Evolutionary conservation across 1,140 invertebrate species (phyloP).

Genomic region (Drosophila mayri): DNA sequence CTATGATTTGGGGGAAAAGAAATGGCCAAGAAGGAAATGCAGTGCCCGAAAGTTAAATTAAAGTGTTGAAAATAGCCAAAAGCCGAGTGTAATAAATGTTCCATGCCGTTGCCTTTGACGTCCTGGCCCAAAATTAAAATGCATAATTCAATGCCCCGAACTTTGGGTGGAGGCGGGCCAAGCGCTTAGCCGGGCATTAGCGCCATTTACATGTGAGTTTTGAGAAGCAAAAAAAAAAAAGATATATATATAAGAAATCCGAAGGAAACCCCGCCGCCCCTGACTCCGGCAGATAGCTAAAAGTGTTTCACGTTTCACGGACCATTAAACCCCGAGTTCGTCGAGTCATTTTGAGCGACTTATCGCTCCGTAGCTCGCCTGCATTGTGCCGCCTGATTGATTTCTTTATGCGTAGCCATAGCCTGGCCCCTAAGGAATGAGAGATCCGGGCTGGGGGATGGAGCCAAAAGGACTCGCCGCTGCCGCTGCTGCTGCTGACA

Average conservation of each 20-base stretch:
- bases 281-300: constrained; percentile 62
- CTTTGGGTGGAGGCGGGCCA: background rate
- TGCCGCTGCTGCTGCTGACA: constrained; percentile 53
- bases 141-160: constrained; percentile 72
- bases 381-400: constrained; percentile 81
- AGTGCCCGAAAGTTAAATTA: constrained; percentile 71
- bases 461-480: background rate
- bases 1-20: constrained; percentile 18
- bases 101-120: constrained; percentile 66
- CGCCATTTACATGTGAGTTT: constrained; percentile 76
- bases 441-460: background rate
- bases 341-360: constrained; percentile 77
- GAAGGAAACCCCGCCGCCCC: constrained; percentile 13
- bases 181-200: constrained; percentile 47
- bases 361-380: constrained; percentile 58
- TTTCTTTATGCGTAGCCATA: constrained; percentile 70
- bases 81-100: constrained; percentile 75
- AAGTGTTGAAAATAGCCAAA: constrained; percentile 74
- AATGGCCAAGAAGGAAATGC: constrained; percentile 56
- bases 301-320: constrained; percentile 82
- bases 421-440: background rate
- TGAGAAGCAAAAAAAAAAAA: background rate
- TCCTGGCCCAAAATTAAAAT: constrained; percentile 72
- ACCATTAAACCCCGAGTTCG: constrained; percentile 79
- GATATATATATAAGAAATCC: constrained; percentile 25